Percentiles rank a stretch among this genome's conserved stretches.
phyloP scores from a whole-genome alignment of 2,888 invertebrate species.

The Lysandra coridon region DNA sequence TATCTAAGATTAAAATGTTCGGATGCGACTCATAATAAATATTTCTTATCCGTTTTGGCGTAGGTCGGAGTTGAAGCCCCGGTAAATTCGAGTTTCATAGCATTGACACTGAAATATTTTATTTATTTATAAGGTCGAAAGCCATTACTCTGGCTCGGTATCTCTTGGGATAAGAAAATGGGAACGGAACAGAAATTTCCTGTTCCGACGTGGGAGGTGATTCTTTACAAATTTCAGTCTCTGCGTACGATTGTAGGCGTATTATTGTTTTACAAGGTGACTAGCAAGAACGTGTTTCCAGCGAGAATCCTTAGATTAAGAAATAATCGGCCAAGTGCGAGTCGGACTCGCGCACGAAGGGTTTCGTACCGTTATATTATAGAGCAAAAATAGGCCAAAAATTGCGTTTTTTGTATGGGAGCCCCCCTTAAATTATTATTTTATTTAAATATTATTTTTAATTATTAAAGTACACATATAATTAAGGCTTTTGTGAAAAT shows the following conservation, averaged over 20 bases:
- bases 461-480: too few species aligned
- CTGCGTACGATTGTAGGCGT: background rate
- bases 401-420: too few species aligned
- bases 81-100: conserved; percentile 2
- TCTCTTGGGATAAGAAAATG: conserved; percentile 1
- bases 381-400: too few species aligned
- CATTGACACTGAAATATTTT: conserved; percentile 15
- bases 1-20: conserved; percentile 1
- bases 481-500: too few species aligned
- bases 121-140: conserved; percentile 20
- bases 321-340: too few species aligned
- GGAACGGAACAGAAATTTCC: conserved; percentile 7
- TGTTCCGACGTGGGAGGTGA: background rate
- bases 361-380: too few species aligned
- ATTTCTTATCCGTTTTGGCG: background rate
- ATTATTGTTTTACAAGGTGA: background rate
- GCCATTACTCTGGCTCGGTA: background rate
- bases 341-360: too few species aligned
- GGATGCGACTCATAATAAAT: background rate
- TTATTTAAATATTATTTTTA: too few species aligned
- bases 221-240: background rate
- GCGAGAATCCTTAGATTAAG: background rate
- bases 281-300: background rate
- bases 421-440: too few species aligned
- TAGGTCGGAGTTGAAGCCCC: background rate